Base-by-base conservation (phyloP, 2,888 invertebrate species). In the Cryptophagus acutangulus region DNA sequence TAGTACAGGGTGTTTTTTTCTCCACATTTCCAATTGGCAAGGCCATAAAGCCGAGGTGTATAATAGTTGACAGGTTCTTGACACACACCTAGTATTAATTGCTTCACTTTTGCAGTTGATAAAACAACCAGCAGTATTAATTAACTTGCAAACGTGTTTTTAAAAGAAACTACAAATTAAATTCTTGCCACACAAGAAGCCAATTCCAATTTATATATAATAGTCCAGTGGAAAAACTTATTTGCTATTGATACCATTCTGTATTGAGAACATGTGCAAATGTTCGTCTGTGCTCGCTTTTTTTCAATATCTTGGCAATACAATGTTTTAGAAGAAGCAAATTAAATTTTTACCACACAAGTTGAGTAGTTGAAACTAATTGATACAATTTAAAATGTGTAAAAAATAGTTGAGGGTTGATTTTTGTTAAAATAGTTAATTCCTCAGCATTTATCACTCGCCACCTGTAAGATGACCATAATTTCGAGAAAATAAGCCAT, bases 391-490 rank as follows among this genome's bases (percentile, higher is more conserved):
- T n/a, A n/a, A n/a, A 20, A 20, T 6, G 6, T 20, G 24, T 8
- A 20, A 20, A 8, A 20, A 20, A 20, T 20, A n/a, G n/a, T 20
- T 20, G 6, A 20, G 6, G n/a, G 24, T 20, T 20, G n/a, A 20
- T 20, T 8, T 6, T 20, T 20, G 6, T 20, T 6, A 8, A 6
- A 20, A n/a, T 20, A 20, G n/a, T 20, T 20, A 6, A 20, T 20
- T 20, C 24, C 6, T 20, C n/a, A 8, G 24, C 24, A 20, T 20
- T 20, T 20, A 20, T 20, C 24, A 20, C 24, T 20, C 24, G 24
- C 24, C 24, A 20, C 24, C 24, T 20, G 24, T 20, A 20, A 20
- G 24, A 20, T 20, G 24, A 20, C 24, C 24, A 20, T 20, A 20
- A 20, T 20, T 20, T 20, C 24, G n/a, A 20, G 24, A 20, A 20